phyloP scores from a whole-genome alignment of 1,140 invertebrate genomes.

The Nomia melanderi region DNA sequence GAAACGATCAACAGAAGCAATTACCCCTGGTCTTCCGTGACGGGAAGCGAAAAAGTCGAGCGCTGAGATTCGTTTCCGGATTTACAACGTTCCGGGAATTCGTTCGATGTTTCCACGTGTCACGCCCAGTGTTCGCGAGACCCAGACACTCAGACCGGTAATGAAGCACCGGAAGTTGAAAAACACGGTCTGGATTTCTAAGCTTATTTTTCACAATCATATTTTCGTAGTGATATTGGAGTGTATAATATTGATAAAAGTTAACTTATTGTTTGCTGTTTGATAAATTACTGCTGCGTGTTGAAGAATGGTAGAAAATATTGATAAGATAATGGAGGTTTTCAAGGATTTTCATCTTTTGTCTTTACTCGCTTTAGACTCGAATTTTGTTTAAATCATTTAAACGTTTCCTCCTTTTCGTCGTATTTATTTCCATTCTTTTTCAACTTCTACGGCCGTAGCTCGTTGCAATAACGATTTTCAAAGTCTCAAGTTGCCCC shows the following conservation, averaged over 20 bases:
- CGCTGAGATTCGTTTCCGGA: constrained; percentile 24
- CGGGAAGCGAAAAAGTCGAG: constrained; percentile 25
- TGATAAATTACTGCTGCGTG: no score
- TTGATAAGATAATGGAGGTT: no score
- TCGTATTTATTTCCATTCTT: not conserved
- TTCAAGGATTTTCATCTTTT: no score
- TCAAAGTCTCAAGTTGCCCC: constrained; percentile 16
- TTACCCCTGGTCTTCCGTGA: constrained; percentile 37
- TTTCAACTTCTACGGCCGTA: not conserved
- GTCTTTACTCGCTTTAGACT: no score
- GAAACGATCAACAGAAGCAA: constrained; percentile 26
- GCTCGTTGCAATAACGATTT: constrained; percentile 13
- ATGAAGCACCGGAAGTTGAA: constrained; percentile 7
- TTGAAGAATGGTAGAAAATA: not conserved
- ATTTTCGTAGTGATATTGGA: no score
- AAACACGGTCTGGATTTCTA: not conserved
- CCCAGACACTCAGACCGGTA: constrained; percentile 1
- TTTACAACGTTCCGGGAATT: constrained; percentile 31
- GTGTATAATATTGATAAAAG: no score
- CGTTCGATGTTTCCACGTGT: constrained; percentile 41
- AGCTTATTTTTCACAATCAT: no score
- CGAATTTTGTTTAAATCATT: no score
- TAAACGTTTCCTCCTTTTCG: no score
- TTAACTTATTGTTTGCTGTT: no score
- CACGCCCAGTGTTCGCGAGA: constrained; percentile 15